Evolutionary conservation across 2,113 vertebrate genomes (phyloP).

Genomic region (Malurus melanocephalus): DNA sequence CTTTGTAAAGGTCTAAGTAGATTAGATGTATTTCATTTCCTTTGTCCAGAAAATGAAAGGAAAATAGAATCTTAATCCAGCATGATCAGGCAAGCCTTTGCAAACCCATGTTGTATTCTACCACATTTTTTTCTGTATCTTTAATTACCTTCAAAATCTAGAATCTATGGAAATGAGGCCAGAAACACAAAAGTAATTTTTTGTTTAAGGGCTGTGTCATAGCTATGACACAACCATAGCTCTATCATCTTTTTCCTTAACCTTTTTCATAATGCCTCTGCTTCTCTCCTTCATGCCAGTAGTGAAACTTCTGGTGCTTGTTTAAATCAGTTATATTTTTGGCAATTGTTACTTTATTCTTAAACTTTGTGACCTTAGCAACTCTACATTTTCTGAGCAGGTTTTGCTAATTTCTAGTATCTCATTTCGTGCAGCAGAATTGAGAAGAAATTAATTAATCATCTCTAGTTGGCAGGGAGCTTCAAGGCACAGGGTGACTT

Average conservation of each 20-base stretch:
- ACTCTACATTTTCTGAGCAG: neutral
- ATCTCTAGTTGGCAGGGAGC: neutral
- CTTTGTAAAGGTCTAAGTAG: neutral
- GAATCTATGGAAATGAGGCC: neutral
- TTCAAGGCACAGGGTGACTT: neutral
- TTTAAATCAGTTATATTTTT: neutral
- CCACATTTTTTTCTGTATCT: neutral
- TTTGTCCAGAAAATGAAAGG: conserved; percentile 5
- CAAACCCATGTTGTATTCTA: neutral
- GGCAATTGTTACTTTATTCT: neutral
- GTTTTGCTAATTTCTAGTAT: neutral
- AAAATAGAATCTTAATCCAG: conserved; percentile 17
- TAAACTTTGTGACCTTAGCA: neutral
- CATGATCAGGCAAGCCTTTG: neutral
- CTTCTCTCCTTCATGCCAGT: neutral
- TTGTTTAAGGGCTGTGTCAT: neutral
- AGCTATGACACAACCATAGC: neutral
- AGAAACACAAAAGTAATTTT: neutral
- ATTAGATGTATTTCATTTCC: conserved; percentile 4
- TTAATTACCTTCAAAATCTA: neutral
- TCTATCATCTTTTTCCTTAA: neutral
- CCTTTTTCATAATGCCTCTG: neutral
- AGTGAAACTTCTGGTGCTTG: neutral
- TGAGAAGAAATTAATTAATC: neutral
- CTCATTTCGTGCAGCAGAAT: neutral